Base-by-base conservation (phyloP, 2,113 vertebrate genomes). In the Otus sunia region DNA sequence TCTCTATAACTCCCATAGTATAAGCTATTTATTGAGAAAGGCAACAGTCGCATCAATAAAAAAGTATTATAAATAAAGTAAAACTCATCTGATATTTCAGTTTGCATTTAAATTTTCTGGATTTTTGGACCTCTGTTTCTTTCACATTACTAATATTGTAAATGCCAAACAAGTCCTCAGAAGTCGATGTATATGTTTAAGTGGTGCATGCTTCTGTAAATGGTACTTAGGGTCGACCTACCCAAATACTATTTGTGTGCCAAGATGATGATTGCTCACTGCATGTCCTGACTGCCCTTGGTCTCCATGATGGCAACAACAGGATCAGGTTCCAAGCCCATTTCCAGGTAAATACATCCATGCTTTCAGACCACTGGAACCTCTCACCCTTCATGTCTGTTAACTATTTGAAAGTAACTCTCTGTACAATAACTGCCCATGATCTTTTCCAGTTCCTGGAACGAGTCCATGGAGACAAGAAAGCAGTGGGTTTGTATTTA, bases 21-120 rank as follows among this genome's bases (percentile, higher is more conserved):
- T 75, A 89, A 91, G 37, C 59, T 94, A 71, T 75, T 78, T 85
- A 56, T 86, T 87, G 69, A 92, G 66, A 91, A 86, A 93, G 68
- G 41, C 52, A 49, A 39, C 49, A 64, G 76, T 85, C 30, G 72
- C 27, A 78, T 94, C 39, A 64, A 94, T 86, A 4, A 34, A 84
- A 78, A 78, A 23, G 5, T 29, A n/a, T 64, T 60, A 50, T 34
- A 91, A 86, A 86, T 50, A 84, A 91, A 78, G 39, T 30, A 72
- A 80, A 95, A 94, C 43, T 53, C 1, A 3, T 59, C 64, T 88
- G 58, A 71, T 90, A 88, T 60, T 91, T 95, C 67, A 55, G 22
- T 59, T 66, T 78, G 10, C 72, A 63, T 84, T 93, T 81, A 52
- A 80, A 77, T 80, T 74, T 41, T 10, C 29, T 77, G 62, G 22